A percentile compares a stretch with the other conserved stretches of the same genome.
Conservation (phyloP, 37 sponge, comb jelly and placozoan species). For the Halisarca cf. caerulea region DNA sequence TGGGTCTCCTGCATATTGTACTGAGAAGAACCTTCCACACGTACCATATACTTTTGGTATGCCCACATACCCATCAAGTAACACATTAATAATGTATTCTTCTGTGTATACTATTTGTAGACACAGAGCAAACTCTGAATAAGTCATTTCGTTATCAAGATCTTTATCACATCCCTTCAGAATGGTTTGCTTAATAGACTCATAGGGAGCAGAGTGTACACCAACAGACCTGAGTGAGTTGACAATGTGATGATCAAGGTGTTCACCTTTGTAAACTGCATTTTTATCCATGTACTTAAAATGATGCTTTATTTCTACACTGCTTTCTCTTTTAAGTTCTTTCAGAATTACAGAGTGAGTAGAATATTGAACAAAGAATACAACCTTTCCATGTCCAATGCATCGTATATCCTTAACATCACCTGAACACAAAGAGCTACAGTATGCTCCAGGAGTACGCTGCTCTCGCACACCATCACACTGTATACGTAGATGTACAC, state of each 20-base stretch:
- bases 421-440: not conserved
- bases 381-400: not conserved
- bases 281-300: not conserved
- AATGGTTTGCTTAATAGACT: not conserved
- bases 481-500: too few relatives aligned
- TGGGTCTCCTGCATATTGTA: conserved; percentile 14
- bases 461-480: too few relatives aligned
- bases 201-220: not conserved
- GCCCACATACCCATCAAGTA: not conserved
- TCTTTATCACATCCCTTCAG: not conserved
- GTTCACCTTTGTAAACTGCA: not conserved
- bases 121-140: not conserved
- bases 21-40: conserved; percentile 2
- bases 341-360: not conserved
- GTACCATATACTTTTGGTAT: conserved; percentile 25
- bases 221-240: not conserved
- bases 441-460: not conserved
- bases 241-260: not conserved
- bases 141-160: not conserved
- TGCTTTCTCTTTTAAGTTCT: not conserved
- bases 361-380: not conserved
- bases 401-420: not conserved
- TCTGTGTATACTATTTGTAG: not conserved
- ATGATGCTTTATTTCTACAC: not conserved
- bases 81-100: not conserved